These are phyloP conservation scores for Albula glossodonta DNA, from an alignment of 2,113 vertebrate species.

Conservation along the genomic window DNA sequence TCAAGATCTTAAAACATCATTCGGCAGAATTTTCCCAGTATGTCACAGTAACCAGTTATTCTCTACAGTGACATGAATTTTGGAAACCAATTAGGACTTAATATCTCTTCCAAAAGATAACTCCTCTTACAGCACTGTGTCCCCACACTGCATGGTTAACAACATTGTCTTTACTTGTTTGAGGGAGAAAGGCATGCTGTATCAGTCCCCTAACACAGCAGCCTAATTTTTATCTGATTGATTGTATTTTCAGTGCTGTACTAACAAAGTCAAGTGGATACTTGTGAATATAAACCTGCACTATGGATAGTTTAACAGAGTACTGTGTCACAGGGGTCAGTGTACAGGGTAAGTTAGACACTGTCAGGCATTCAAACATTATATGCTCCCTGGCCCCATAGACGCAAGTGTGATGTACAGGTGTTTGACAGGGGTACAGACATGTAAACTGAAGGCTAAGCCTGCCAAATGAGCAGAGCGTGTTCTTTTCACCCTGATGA, in stretches of 20 bases:
- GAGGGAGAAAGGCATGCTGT: too few relatives aligned
- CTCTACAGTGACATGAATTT: too few relatives aligned
- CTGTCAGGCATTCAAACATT: neutral
- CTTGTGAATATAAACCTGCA: neutral
- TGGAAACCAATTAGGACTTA: neutral
- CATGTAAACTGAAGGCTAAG: neutral
- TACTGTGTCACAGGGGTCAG: neutral
- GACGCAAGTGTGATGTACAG: neutral
- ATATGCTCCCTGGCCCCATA: neutral
- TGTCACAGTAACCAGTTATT: too few relatives aligned
- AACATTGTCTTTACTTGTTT: too few relatives aligned
- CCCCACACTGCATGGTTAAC: too few relatives aligned
- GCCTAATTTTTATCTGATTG: too few relatives aligned
- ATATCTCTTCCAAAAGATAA: neutral
- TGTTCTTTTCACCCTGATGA: neutral
- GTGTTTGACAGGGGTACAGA: neutral
- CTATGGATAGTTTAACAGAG: neutral
- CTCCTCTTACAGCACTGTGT: too few relatives aligned
- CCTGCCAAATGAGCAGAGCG: neutral
- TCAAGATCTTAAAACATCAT: too few relatives aligned
- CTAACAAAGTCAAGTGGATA: neutral
- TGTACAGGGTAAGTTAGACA: too few relatives aligned
- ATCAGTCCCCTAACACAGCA: too few relatives aligned
- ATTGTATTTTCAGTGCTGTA: neutral
- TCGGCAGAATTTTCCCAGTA: too few relatives aligned